Conservation (phyloP, 2,888 invertebrate species). For the Phlogophora meticulosa region DNA sequence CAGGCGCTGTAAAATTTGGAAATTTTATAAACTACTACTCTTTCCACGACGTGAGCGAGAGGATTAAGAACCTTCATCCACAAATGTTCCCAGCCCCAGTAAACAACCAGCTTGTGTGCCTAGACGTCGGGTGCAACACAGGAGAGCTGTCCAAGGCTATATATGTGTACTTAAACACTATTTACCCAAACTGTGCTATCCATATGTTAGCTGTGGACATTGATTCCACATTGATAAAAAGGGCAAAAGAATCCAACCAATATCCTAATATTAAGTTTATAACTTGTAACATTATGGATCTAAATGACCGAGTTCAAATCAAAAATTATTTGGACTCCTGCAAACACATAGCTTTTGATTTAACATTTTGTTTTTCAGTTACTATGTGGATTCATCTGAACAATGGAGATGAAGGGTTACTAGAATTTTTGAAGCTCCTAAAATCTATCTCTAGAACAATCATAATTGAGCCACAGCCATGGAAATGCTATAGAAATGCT, state of each 20-base stretch:
- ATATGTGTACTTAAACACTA: conserved; percentile 86
- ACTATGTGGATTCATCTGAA: conserved; percentile 98
- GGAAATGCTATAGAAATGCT: conserved; percentile 96
- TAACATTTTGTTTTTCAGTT: conserved; percentile 95
- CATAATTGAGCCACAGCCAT: conserved; percentile 95
- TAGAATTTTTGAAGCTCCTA: conserved; percentile 91
- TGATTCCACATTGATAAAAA: conserved; percentile 93
- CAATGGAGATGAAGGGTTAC: conserved; percentile 94
- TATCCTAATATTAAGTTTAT: conserved; percentile 88
- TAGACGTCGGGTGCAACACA: conserved; percentile 95
- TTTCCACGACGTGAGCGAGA: conserved; percentile 94
- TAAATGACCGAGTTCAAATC: conserved; percentile 79
- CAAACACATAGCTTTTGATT: conserved; percentile 91
- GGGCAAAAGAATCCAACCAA: conserved; percentile 91
- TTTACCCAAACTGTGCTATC: conserved; percentile 78
- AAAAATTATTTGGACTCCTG: conserved; percentile 84
- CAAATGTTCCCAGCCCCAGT: conserved; percentile 78
- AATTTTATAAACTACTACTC: conserved; percentile 97
- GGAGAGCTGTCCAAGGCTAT: conserved; percentile 94
- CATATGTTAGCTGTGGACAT: conserved; percentile 94
- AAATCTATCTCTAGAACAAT: conserved; percentile 90
- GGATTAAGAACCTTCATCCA: conserved; percentile 91
- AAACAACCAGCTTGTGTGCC: conserved; percentile 83
- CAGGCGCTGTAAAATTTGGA: conserved; percentile 95
- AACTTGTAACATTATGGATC: conserved; percentile 92